A percentile compares a stretch with the other conserved stretches of the same genome.
Conservation (phyloP, 2,888 invertebrate species). For the Apamea monoglypha region DNA sequence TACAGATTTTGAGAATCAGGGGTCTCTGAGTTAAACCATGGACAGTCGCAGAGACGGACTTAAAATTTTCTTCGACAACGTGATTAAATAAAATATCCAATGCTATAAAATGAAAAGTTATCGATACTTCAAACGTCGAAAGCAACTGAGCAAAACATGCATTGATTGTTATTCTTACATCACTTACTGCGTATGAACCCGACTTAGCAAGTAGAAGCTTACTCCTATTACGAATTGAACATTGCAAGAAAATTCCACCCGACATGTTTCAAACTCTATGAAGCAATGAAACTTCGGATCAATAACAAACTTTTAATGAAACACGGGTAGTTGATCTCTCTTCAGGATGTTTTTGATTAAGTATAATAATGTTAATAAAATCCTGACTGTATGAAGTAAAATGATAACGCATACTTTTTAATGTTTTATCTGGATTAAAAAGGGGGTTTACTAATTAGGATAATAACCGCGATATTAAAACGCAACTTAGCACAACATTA, state of each 20-base stretch:
- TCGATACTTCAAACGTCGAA: constrained; percentile 39
- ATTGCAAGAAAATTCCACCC: constrained; percentile 81
- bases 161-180: constrained; percentile 47
- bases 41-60: no score
- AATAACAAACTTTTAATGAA: constrained; percentile 88
- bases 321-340: constrained; percentile 80
- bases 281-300: constrained; percentile 82
- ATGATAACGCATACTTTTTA: constrained; percentile 4
- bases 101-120: constrained; percentile 33
- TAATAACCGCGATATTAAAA: constrained; percentile 38
- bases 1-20: background rate
- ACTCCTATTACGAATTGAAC: constrained; percentile 75
- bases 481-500: background rate
- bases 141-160: constrained; percentile 33
- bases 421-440: background rate
- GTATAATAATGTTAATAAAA: constrained; percentile 55
- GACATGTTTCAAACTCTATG: constrained; percentile 82
- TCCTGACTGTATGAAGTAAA: background rate
- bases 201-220: constrained; percentile 52
- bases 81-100: constrained; percentile 21
- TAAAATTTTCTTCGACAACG: background rate
- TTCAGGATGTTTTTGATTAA: constrained; percentile 71
- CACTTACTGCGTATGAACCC: constrained; percentile 48
- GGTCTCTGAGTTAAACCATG: background rate
- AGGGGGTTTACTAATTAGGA: background rate